These are phyloP conservation scores for Regulus satrapa DNA, from an alignment of 2,113 vertebrate species.

Conservation along the genomic window DNA sequence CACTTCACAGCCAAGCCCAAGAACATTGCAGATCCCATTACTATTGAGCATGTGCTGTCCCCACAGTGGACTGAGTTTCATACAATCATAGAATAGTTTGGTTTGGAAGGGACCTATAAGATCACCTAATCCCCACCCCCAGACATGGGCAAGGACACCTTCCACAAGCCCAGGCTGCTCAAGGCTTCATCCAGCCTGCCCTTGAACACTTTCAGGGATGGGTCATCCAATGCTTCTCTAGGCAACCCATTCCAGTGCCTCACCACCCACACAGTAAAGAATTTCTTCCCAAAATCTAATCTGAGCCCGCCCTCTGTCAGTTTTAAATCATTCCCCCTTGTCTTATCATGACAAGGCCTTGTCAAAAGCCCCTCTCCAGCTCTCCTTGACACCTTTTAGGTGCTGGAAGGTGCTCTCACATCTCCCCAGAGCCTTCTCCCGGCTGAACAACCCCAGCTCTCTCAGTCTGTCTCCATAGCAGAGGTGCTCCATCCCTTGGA, in stretches of 20 bases:
- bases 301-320: not conserved
- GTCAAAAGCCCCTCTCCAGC: not conserved
- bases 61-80: not conserved
- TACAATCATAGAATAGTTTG: not conserved
- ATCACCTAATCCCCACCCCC: not conserved
- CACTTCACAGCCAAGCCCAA: not conserved
- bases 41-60: not conserved
- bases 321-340: not conserved
- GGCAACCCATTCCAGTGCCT: fast-evolving
- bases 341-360: too few relatives aligned
- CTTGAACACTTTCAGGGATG: not conserved
- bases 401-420: not conserved
- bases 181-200: not conserved
- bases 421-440: not conserved
- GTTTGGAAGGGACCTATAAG: not conserved
- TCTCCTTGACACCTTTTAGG: not conserved
- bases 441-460: not conserved
- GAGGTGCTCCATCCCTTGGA: not conserved
- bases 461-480: not conserved
- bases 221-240: not conserved
- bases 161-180: not conserved
- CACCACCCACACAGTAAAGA: not conserved
- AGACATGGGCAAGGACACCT: not conserved
- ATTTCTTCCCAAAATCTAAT: not conserved
- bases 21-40: not conserved